Conservation (phyloP, 2,888 invertebrate genomes). For the Drosophila ustulata region DNA sequence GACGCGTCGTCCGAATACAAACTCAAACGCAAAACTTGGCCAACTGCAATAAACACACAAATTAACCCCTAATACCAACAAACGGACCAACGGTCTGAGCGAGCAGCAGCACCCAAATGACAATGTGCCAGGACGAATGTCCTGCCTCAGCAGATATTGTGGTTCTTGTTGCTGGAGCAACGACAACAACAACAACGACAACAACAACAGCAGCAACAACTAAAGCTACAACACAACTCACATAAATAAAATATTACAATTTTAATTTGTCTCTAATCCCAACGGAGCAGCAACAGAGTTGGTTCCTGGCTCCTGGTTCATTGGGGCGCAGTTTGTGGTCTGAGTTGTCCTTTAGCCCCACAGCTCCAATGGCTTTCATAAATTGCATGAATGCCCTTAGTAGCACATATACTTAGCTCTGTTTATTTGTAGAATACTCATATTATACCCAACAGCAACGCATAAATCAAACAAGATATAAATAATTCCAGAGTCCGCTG, state of each 20-base stretch:
- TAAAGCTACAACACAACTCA: constrained; percentile 44
- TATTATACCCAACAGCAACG: constrained; percentile 17
- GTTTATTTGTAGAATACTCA: constrained; percentile 20
- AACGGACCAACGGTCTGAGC: constrained; percentile 6
- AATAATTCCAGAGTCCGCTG: constrained; percentile 49
- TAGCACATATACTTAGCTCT: constrained; percentile 15
- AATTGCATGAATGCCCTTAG: constrained; percentile 48
- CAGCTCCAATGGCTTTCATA: constrained; percentile 40
- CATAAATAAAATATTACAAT: constrained; percentile 81
- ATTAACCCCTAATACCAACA: constrained; percentile 77
- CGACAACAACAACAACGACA: constrained; percentile 21
- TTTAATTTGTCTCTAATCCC: constrained; percentile 81
- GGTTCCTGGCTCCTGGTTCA: constrained; percentile 30
- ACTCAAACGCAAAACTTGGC: constrained; percentile 66
- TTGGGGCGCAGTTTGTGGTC: constrained; percentile 28
- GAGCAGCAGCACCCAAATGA: constrained; percentile 34
- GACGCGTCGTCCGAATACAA: constrained; percentile 32
- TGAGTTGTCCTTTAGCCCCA: constrained; percentile 11
- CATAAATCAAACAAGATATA: constrained; percentile 65
- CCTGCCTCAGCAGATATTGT: constrained; percentile 49
- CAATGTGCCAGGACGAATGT: constrained; percentile 50
- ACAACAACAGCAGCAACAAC: constrained; percentile 28
- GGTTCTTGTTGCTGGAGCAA: constrained; percentile 5
- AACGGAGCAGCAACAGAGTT: constrained; percentile 44
- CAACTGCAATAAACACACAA: constrained; percentile 81